A percentile compares a stretch with the other conserved stretches of the same genome.
phyloP scores from a whole-genome alignment of 1,140 invertebrate species.

The Apis florea region DNA sequence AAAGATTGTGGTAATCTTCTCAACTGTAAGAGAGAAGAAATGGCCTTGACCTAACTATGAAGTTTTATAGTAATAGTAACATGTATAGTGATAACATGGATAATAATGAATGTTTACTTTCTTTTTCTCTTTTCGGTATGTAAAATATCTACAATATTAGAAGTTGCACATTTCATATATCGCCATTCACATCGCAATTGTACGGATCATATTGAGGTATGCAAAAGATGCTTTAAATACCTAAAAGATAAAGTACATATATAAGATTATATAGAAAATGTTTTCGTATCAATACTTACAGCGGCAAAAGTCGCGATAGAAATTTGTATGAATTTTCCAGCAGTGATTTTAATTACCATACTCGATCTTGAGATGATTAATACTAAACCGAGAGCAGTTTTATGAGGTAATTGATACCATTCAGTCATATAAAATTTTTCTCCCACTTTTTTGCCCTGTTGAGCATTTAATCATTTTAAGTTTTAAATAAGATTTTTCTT shows the following conservation, averaged over 20 bases:
- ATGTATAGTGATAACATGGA: no score
- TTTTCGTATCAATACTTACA: conserved; percentile 42
- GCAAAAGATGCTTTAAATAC: conserved; percentile 62
- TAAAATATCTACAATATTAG: not conserved
- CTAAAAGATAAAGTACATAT: conserved; percentile 32
- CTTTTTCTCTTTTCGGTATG: not conserved
- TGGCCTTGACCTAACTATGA: no score
- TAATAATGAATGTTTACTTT: not conserved
- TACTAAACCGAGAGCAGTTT: conserved; percentile 50
- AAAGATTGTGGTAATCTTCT: no score
- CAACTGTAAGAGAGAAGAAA: no score
- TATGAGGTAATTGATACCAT: conserved; percentile 59
- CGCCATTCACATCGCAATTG: conserved; percentile 19
- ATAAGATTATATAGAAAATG: not conserved
- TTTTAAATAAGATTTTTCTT: not conserved
- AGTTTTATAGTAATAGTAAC: no score
- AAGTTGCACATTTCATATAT: not conserved
- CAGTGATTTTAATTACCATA: conserved; percentile 56
- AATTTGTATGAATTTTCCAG: conserved; percentile 58
- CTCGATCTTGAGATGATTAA: conserved; percentile 62
- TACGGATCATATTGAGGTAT: conserved; percentile 63
- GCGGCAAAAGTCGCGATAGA: conserved; percentile 61
- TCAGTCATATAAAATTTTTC: conserved; percentile 58
- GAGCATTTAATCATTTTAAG: not conserved
- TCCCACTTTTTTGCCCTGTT: conserved; percentile 59